Evolutionary conservation across 1,140 invertebrate species (phyloP).

Genomic region (Drosophila ananassae): DNA sequence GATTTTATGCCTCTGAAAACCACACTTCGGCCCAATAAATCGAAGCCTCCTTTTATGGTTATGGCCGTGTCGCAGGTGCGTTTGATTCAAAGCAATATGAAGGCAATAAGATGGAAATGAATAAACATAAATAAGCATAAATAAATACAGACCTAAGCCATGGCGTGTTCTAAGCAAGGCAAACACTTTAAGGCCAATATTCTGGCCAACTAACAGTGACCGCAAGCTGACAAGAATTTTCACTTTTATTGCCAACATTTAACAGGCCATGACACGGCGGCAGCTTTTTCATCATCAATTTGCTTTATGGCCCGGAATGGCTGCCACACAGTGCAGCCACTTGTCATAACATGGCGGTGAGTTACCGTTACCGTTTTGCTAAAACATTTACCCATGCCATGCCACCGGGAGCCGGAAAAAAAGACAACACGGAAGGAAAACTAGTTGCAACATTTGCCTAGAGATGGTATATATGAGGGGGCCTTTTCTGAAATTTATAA

Average conservation of each 20-base stretch:
- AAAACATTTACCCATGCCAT: constrained; percentile 64
- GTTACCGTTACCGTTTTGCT: constrained; percentile 67
- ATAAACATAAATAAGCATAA: constrained; percentile 39
- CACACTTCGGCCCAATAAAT: constrained; percentile 49
- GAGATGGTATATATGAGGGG: constrained; percentile 11
- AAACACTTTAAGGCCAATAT: constrained; percentile 46
- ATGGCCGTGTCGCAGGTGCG: constrained; percentile 66
- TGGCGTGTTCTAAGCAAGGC: constrained; percentile 3
- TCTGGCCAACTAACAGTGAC: constrained; percentile 62
- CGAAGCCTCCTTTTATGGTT: constrained; percentile 50
- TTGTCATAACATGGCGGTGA: constrained; percentile 68
- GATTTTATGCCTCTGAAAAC: constrained; percentile 45
- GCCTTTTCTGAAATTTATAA: background rate
- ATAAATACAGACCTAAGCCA: constrained; percentile 11
- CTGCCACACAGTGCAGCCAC: constrained; percentile 60
- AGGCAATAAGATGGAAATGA: constrained; percentile 41
- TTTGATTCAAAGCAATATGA: constrained; percentile 43
- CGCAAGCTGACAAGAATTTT: constrained; percentile 72
- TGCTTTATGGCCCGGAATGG: constrained; percentile 73
- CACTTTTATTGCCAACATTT: constrained; percentile 80
- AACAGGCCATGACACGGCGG: constrained; percentile 75
- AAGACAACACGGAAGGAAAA: constrained; percentile 46
- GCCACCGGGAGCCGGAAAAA: constrained; percentile 21
- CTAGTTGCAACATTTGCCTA: constrained; percentile 44
- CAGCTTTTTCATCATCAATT: constrained; percentile 79